Conservation (phyloP, 2,113 vertebrate genomes). For the Bubo scandiacus region DNA sequence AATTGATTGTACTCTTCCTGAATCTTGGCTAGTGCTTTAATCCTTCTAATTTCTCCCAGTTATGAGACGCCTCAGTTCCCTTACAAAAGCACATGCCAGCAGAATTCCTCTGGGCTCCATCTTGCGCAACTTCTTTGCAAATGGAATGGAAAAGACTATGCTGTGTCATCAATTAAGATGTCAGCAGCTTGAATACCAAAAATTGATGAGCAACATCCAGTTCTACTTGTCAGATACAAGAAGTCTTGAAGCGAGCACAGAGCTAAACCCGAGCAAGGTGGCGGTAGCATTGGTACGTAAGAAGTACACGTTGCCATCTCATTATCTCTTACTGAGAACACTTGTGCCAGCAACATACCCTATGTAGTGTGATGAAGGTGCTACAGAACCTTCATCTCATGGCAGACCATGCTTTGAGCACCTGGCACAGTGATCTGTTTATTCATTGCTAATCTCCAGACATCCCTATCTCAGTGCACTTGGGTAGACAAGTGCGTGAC, state of each 20-base stretch:
- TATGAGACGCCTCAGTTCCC: accelerated
- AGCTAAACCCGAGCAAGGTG: not conserved
- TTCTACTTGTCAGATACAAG: not conserved
- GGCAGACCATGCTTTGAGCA: not conserved
- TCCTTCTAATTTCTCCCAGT: not conserved
- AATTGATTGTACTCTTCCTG: not conserved
- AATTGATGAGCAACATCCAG: not conserved
- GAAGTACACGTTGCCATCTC: not conserved
- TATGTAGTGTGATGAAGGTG: not conserved
- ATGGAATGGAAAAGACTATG: not conserved
- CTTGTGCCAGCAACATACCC: not conserved
- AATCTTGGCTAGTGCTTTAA: not conserved
- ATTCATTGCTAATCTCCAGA: not conserved
- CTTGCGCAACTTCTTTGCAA: not conserved
- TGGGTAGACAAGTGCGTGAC: not conserved
- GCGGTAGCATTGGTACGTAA: not conserved
- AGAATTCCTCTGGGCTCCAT: not conserved
- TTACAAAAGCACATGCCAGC: not conserved
- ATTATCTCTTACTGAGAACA: not conserved
- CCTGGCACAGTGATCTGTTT: not conserved
- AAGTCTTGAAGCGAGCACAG: not conserved
- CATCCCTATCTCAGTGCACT: accelerated
- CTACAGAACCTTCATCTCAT: not conserved
- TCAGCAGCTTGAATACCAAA: conserved; percentile 1
- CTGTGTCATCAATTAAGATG: not conserved